phyloP scores from a whole-genome alignment of 2,113 vertebrate species.

The Illadopsis cleaveri region DNA sequence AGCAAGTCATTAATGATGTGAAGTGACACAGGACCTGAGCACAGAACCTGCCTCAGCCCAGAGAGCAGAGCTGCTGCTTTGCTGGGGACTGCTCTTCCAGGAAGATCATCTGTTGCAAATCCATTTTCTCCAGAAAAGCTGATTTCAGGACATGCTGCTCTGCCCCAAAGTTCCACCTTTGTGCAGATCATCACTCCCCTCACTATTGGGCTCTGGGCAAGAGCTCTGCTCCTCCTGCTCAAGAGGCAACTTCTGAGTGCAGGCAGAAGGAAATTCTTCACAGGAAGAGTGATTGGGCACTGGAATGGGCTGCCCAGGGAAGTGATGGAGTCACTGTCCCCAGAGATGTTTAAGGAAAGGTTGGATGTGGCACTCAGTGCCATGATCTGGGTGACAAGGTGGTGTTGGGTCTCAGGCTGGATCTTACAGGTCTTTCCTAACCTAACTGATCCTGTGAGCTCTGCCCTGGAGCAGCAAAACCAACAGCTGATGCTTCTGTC shows the following conservation, averaged over 20 bases:
- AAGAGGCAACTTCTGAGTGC: neutral
- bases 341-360: neutral
- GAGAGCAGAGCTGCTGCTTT: neutral
- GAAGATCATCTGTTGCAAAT: neutral
- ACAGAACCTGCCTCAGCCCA: neutral
- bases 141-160: neutral
- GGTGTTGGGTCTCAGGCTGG: neutral
- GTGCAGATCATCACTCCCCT: neutral
- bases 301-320: neutral
- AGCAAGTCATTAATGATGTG: neutral
- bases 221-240: neutral
- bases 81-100: neutral
- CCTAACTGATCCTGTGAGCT: accelerated
- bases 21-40: neutral
- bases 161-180: neutral
- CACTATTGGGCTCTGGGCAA: neutral
- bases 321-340: neutral
- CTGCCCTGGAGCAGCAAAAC: neutral
- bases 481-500: neutral
- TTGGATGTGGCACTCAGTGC: neutral
- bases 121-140: neutral
- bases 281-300: neutral
- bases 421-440: neutral
- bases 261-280: neutral
- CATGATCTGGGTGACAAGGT: neutral